Base-by-base conservation (phyloP, 2,888 invertebrate genomes). In the Octodonta nipae region DNA sequence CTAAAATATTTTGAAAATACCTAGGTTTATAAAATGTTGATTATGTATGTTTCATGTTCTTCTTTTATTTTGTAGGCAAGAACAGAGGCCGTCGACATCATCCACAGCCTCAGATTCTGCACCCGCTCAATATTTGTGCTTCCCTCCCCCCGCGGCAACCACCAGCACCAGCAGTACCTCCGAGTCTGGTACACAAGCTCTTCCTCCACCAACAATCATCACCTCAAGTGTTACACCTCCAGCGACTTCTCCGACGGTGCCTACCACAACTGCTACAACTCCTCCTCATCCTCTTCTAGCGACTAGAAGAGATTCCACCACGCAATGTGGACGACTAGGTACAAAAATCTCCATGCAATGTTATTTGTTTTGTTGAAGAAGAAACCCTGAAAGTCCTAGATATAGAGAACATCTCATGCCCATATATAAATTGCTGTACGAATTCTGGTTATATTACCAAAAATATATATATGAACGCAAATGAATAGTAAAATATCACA, bases 171-270 rank as follows among this genome's bases (percentile, higher is more conserved):
- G 35, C 14, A 38, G 42, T 13, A 45, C 46, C 12, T 44, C 53
- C 2, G 77, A 77, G 44, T 70, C 71, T 26, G 71, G 73, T 50
- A 71, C 73, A 44, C 73, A 74, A 57, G 65, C 66, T 2, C 64
- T 75, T 11, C 74, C 70, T 16, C 74, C 76, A 7, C 85, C 86
- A 3, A 84, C 83, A 12, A 86, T 85, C 37, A 77, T 85, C 30
- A 85, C 74, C 49, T 84, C 83, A 25, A 81, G 81, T 35, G 84
- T 85, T 12, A 84, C 84, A 17, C 84, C 85, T 10, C 84, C 84
- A 26, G 74, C 83, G 5, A 78, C 83, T 1, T 84, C 84, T 20
- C 28, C 28, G 3, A 77, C 81, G 1, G 68, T 70, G 6, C 67
- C 71, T 1, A 52, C 56, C 15, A 57, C 59, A 8, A 55, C 62